Conservation (phyloP, 2,888 invertebrate species). For the Drosophila barbarae region DNA sequence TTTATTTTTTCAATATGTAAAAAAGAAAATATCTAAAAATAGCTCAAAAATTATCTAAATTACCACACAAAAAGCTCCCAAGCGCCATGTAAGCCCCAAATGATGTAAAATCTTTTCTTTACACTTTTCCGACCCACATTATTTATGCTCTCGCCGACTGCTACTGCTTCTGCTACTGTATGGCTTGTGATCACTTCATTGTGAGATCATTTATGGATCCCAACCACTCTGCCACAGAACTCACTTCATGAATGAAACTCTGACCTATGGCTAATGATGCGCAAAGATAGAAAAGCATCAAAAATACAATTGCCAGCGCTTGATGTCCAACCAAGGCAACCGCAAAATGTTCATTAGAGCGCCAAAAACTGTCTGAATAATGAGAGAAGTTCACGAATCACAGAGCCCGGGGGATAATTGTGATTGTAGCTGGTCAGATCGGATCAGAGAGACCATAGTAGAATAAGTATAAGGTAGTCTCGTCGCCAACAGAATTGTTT, state of each 20-base stretch:
- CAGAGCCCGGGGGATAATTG: conserved; percentile 35
- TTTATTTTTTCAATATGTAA: background rate
- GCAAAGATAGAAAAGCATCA: conserved; percentile 35
- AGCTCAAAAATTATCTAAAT: background rate
- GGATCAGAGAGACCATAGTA: conserved; percentile 13
- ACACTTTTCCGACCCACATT: conserved; percentile 6
- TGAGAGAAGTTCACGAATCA: conserved; percentile 42
- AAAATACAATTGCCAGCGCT: conserved; percentile 16
- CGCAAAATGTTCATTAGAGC: conserved; percentile 67
- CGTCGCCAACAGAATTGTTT: too few relatives aligned
- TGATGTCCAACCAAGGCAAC: conserved; percentile 42
- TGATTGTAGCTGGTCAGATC: conserved; percentile 34
- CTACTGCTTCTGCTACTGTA: conserved; percentile 42
- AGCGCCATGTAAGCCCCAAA: conserved; percentile 13
- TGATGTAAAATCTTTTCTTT: conserved; percentile 3
- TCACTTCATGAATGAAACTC: conserved; percentile 60
- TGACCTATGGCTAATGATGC: conserved; percentile 61
- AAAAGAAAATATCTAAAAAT: background rate
- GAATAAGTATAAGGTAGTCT: too few relatives aligned
- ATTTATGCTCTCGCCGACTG: conserved; percentile 4
- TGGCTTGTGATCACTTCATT: conserved; percentile 40
- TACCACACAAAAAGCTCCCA: background rate
- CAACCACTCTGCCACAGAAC: conserved; percentile 9
- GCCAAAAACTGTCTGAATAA: conserved; percentile 45
- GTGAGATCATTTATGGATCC: conserved; percentile 19